These are phyloP conservation scores for Caiman crocodilus DNA, from an alignment of 2,797 vertebrate species.

Conservation along the genomic window DNA sequence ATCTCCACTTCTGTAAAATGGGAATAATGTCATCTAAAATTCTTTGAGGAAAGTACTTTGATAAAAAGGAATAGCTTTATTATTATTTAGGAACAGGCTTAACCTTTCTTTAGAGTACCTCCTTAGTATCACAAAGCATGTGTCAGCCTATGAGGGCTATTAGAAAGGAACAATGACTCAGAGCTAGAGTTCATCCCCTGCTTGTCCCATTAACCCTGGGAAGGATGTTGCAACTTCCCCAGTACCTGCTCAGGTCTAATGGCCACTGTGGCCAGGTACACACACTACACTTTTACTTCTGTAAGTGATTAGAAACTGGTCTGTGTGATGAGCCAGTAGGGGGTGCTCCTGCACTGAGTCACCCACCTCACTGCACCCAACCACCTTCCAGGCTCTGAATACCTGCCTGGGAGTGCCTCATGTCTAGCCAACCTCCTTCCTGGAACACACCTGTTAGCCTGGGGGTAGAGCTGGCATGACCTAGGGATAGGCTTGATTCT, in stretches of 20 bases:
- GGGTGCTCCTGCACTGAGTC: too few species aligned
- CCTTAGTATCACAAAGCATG: too few species aligned
- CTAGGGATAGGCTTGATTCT: too few species aligned
- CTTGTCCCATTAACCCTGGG: background rate
- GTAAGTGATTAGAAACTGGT: too few species aligned
- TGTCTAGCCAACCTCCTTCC: too few species aligned
- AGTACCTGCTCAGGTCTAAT: background rate
- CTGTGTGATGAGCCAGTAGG: too few species aligned
- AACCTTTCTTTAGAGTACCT: background rate
- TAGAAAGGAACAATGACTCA: background rate
- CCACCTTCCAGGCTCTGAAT: too few species aligned
- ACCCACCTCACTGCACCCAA: too few species aligned
- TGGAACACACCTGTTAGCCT: too few species aligned
- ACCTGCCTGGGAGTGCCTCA: too few species aligned
- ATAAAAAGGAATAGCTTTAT: background rate
- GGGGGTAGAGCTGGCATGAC: too few species aligned
- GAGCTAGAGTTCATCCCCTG: background rate
- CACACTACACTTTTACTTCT: too few species aligned
- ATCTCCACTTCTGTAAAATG: background rate
- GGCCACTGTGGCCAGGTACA: background rate
- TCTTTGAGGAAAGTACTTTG: background rate
- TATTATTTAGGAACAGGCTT: background rate
- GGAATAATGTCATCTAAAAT: background rate
- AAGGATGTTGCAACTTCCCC: background rate
- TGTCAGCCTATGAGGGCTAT: background rate